These are phyloP conservation scores for Phengaris alcon DNA, from an alignment of 2,888 invertebrate genomes.

Conservation along the genomic window DNA sequence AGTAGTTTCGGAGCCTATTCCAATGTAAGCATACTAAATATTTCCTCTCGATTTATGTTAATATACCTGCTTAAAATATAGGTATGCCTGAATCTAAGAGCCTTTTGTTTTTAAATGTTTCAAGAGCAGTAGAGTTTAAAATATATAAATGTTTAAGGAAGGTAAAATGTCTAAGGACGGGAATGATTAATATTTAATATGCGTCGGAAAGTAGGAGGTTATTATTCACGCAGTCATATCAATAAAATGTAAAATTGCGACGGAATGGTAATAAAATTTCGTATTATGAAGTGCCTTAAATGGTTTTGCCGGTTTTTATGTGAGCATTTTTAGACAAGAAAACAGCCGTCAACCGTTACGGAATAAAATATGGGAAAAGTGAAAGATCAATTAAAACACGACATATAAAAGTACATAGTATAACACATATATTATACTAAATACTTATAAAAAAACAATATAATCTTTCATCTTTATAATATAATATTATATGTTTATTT, in stretches of 20 bases:
- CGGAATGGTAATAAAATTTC: conserved; percentile 25
- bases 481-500: no score
- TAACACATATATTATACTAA: no score
- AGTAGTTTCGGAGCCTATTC: no score
- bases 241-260: conserved; percentile 13
- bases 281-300: conserved; percentile 10
- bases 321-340: background rate
- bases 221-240: conserved; percentile 9
- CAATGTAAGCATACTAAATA: no score
- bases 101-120: background rate
- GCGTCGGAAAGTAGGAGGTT: background rate
- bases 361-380: background rate
- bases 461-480: no score
- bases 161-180: background rate
- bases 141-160: background rate
- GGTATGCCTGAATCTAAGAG: no score
- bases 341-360: background rate
- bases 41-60: no score
- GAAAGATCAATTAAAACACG: background rate
- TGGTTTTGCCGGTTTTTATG: background rate
- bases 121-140: background rate
- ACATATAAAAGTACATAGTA: no score
- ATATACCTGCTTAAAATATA: no score
- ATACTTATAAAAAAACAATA: no score
- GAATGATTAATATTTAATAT: conserved; percentile 1